Base-by-base conservation (phyloP, 2,797 vertebrate species). In the Fundulus diaphanus region DNA sequence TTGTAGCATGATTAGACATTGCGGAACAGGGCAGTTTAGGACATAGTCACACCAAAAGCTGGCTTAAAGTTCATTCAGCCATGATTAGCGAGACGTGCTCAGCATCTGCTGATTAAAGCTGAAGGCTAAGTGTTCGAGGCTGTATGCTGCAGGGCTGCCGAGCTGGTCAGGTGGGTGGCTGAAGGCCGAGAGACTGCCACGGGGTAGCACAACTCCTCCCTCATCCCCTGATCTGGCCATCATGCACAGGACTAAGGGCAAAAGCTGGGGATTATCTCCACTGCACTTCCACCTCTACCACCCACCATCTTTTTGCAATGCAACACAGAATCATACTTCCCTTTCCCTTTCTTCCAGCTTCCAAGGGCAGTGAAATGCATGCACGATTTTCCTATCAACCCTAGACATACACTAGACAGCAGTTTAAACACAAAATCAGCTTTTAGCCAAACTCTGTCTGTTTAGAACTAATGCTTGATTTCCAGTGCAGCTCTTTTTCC, bases 151-250 rank as follows among this genome's bases (percentile, higher is more conserved):
- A 54, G 61, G 82, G 79, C 76, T 76, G 90, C 92, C 83, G 90
- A 84, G 89, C 82, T 37, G 78, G 92, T 96, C 91, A 96, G 96
- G 96, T 96, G 93, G 92, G 89, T 87, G 89, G 95, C 95, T 93
- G 52, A 73, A 59, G 84, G 85, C 86, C 75, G 90, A 92, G 94
- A 89, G 93, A 90, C 96, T 94, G 95, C 95, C 95, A 92, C 95
- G 44, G 95, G 90, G 95, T 95, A 95, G 96, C 92, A 96, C 96
- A 78, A 86, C 95, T 93, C 95, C 96, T 94, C 95, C 95, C 94
- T 91, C 94, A 82, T 85, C 46, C 87, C 93, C 95, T 96, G 95
- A 97, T 95, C 96, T 95, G 90, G 77, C 88, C 87, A 94, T 94
- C 95, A 93, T 96, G 96, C 95, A 94, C 86, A 74, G 93, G 93